Evolutionary conservation across 2,113 vertebrate genomes (phyloP), one percentile per base, ranked within the genome.

Genomic region (Sebastes schlegelii): DNA sequence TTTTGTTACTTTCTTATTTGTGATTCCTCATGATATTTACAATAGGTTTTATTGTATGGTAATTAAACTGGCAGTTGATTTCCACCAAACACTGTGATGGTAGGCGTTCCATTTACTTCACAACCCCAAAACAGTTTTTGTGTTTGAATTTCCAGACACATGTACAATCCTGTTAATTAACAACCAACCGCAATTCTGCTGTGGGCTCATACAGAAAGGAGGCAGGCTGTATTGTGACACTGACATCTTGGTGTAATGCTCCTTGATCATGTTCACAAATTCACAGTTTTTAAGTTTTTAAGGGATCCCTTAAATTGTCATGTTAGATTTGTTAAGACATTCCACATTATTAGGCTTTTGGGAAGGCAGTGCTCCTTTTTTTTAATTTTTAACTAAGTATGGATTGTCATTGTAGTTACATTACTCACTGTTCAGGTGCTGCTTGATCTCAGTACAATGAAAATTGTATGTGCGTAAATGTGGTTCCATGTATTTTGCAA

Each of bases 11-110:
- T 93, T 91, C 86, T 93, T 91, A 93, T 92, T 93, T 94, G 94
- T 95, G 93, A 94, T 93, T 95, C 85, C 91, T 95, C 88, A 92
- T 94, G 86, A 92, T 95, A 94, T 94, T 95, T 95, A 88, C 94
- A 94, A 34, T 34, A 34, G 94, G 94, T 94, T 95, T 94, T 95
- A 95, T 94, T 94, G 91, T 95, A 94, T 92, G 93, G 94, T 95
- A 94, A 95, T 89, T 94, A 93, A 95, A 94, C 94, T 94, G 95
- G 93, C 95, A 95, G 95, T 95, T 94, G 91, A 95, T 95, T 95
- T 96, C 94, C 94, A 95, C 94, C 93, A 94, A 95, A 93, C 94
- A 95, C 94, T 96, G 95, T 95, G 95, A 95, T 92, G 91, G 92
- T 94, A 91, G 92, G 85, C 90, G 89, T 93, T 94, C 84, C 93